Conservation (phyloP, 2,888 invertebrate species). For the Eupithecia subfuscata region DNA sequence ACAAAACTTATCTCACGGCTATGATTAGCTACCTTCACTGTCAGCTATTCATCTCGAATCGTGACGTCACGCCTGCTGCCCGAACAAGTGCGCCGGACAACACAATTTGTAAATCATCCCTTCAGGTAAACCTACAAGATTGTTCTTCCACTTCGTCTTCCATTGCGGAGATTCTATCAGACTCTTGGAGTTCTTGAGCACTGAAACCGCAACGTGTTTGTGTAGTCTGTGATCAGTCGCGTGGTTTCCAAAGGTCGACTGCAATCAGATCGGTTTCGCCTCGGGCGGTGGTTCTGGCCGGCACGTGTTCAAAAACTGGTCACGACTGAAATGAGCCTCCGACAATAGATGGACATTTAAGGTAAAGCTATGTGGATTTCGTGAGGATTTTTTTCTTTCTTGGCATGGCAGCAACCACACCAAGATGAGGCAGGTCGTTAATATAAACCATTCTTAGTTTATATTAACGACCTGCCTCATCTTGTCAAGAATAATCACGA, state of each 20-base stretch:
- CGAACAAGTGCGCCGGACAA: constrained; percentile 62
- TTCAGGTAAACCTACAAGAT: constrained; percentile 53
- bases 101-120: constrained; percentile 67
- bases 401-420: background rate
- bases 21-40: constrained; percentile 45
- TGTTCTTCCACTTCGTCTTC: constrained; percentile 22
- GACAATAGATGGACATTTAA: constrained; percentile 14
- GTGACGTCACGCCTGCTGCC: constrained; percentile 68
- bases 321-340: constrained; percentile 58
- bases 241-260: constrained; percentile 37
- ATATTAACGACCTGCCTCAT: too few relatives aligned
- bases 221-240: constrained; percentile 17
- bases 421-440: too few relatives aligned
- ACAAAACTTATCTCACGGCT: constrained; percentile 39
- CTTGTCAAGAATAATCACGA: too few relatives aligned
- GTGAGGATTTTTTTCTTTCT: background rate
- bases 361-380: background rate
- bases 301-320: constrained; percentile 60
- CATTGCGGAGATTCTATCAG: constrained; percentile 35
- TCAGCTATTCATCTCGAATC: constrained; percentile 62
- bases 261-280: constrained; percentile 35
- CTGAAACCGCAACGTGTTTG: constrained; percentile 26
- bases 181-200: background rate
- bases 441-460: too few relatives aligned
- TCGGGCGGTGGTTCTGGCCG: constrained; percentile 58